Evolutionary conservation across 2,888 invertebrate species (phyloP).

Genomic region (Cordilura impudica): DNA sequence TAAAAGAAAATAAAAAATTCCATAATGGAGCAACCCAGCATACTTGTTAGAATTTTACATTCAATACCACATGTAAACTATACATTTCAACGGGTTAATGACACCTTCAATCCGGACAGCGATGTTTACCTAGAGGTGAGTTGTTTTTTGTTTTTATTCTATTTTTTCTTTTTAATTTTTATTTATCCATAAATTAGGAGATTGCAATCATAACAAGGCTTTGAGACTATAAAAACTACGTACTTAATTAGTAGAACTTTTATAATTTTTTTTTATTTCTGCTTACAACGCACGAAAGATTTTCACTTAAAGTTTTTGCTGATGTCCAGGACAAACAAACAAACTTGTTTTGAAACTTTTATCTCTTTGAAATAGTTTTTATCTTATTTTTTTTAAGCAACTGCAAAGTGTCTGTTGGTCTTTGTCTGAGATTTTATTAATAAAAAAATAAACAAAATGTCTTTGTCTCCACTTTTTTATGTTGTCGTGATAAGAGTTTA

Average conservation of each 20-base stretch:
- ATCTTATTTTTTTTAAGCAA: background rate
- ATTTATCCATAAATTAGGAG: slow-evolving; percentile 18
- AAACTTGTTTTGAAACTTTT: background rate
- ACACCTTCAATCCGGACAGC: slow-evolving; percentile 93
- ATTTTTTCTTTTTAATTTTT: background rate
- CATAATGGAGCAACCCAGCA: slow-evolving; percentile 86
- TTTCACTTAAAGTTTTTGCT: background rate
- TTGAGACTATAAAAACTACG: background rate
- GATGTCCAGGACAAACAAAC: background rate
- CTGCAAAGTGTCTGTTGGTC: slow-evolving; percentile 8
- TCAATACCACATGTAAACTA: slow-evolving; percentile 94
- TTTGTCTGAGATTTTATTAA: slow-evolving; percentile 3
- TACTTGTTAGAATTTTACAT: slow-evolving; percentile 92
- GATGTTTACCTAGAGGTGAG: slow-evolving; percentile 93
- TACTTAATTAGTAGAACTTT: background rate
- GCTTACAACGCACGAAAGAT: background rate
- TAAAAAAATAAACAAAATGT: slow-evolving; percentile 5
- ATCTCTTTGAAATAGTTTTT: background rate
- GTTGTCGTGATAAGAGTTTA: slow-evolving; percentile 38
- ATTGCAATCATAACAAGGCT: background rate
- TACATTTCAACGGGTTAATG: slow-evolving; percentile 92
- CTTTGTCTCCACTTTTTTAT: slow-evolving; percentile 23
- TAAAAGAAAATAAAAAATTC: slow-evolving; percentile 12
- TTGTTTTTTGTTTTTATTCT: slow-evolving; percentile 42
- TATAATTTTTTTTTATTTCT: background rate